Conservation (phyloP, 2,888 invertebrate genomes). For the Ariolimax columbianus region DNA sequence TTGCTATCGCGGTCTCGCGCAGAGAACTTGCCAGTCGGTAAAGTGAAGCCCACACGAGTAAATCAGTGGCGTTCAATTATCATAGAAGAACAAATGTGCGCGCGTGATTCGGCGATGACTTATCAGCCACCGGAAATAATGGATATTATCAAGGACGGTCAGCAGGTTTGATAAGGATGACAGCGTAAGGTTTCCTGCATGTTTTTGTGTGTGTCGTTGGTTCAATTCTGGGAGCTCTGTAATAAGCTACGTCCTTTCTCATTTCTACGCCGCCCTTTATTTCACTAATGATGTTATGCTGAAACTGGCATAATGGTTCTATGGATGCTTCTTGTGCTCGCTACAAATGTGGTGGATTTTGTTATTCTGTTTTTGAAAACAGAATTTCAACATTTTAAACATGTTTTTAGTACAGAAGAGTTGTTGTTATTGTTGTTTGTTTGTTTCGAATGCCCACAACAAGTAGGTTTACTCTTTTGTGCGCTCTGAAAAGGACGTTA, state of each 20-base stretch:
- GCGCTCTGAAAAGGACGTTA: too few species aligned
- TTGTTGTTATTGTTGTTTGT: too few species aligned
- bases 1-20: neutral
- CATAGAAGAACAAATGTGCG: neutral
- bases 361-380: too few species aligned
- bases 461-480: too few species aligned
- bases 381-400: too few species aligned
- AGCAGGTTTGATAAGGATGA: neutral
- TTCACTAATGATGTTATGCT: too few species aligned
- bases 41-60: neutral
- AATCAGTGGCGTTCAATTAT: neutral
- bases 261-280: too few species aligned
- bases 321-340: too few species aligned
- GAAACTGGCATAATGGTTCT: too few species aligned
- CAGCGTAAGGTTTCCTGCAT: neutral
- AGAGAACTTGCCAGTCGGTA: neutral
- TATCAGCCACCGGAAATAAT: slow-evolving; percentile 6
- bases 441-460: too few species aligned
- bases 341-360: too few species aligned
- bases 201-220: neutral
- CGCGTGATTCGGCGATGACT: neutral
- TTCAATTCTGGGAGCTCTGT: neutral
- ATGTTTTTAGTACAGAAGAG: too few species aligned
- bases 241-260: neutral
- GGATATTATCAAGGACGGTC: slow-evolving; percentile 3